A percentile compares a stretch with the other conserved stretches of the same genome.
Conservation (phyloP, 2,797 vertebrate species). For the Rhodeus uyekii region DNA sequence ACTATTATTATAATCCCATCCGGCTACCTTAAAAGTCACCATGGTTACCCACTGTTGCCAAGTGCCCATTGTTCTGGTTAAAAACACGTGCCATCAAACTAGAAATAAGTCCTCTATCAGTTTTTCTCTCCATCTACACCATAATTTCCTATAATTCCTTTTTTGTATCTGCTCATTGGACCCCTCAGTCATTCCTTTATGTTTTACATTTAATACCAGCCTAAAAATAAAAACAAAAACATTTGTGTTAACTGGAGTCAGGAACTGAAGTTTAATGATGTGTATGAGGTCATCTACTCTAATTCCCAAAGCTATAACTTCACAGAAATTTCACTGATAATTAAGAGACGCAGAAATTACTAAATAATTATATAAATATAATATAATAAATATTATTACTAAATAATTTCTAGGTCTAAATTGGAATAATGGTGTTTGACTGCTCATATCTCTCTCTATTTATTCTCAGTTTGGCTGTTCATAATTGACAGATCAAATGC, state of each 20-base stretch:
- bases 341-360: neutral
- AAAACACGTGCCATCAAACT: constrained; percentile 37
- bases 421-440: neutral
- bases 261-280: neutral
- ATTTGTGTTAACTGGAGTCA: neutral
- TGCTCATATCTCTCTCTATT: neutral
- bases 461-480: neutral
- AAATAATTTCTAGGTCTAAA: neutral
- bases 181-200: neutral
- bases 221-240: constrained; percentile 4
- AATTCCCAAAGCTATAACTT: neutral
- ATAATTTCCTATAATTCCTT: neutral
- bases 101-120: neutral
- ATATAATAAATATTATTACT: no score
- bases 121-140: neutral
- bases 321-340: neutral
- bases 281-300: neutral
- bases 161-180: neutral
- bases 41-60: constrained; percentile 53
- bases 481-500: neutral
- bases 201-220: neutral
- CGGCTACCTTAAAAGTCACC: constrained; percentile 24
- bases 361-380: no score
- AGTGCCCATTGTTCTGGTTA: constrained; percentile 26
- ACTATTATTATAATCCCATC: constrained; percentile 4